Evolutionary conservation across 2,113 vertebrate genomes (phyloP).

Genomic region (Ictidomys tridecemlineatus): DNA sequence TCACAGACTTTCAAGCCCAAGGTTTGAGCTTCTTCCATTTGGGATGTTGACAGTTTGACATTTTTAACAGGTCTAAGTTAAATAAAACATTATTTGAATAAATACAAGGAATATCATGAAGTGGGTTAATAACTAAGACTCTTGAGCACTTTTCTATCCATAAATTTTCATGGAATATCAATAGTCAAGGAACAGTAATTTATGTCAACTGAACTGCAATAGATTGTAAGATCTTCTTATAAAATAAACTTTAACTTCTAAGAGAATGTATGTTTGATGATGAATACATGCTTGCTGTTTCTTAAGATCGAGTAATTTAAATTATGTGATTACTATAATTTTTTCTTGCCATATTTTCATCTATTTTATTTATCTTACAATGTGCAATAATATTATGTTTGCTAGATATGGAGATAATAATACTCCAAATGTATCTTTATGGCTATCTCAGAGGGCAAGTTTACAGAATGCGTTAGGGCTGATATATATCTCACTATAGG

Average conservation of each 20-base stretch:
- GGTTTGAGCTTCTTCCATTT: conserved; percentile 50
- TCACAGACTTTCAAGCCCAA: conserved; percentile 13
- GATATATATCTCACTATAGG: too few species aligned
- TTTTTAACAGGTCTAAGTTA: conserved; percentile 64
- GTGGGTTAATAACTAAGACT: neutral
- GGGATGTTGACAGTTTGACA: conserved; percentile 60
- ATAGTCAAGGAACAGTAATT: neutral
- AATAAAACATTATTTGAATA: conserved; percentile 61
- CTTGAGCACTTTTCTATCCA: neutral
- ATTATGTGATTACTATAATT: neutral
- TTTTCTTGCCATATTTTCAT: neutral
- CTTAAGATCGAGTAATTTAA: conserved; percentile 53
- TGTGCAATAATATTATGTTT: neutral
- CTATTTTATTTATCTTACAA: conserved; percentile 13
- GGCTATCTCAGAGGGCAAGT: rapidly evolving
- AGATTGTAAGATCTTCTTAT: conserved; percentile 28
- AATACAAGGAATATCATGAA: neutral
- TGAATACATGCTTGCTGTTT: neutral
- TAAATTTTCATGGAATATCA: conserved; percentile 34
- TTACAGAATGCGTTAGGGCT: neutral
- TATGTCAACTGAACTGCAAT: neutral
- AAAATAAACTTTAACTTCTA: neutral
- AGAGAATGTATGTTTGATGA: neutral
- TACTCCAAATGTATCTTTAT: neutral
- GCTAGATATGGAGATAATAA: neutral